Percentiles rank a stretch among this genome's conserved stretches.
Conservation (phyloP, 2,888 invertebrate genomes). For the Diarsia dahlii region DNA sequence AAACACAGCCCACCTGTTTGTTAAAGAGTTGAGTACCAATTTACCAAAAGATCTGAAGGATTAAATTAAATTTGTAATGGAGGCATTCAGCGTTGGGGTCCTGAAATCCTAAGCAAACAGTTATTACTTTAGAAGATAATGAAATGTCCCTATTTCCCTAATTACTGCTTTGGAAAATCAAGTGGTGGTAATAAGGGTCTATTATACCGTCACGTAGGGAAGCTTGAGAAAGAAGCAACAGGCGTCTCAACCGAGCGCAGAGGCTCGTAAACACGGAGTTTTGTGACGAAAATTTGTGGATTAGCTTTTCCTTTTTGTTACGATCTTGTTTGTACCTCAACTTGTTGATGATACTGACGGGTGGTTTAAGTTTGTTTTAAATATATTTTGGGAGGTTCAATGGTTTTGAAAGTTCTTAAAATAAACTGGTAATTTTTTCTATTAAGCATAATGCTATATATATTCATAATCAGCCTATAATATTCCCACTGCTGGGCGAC, state of each 20-base stretch:
- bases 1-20: constrained; percentile 34
- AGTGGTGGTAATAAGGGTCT: constrained; percentile 31
- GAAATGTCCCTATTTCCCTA: constrained; percentile 26
- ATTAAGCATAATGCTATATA: neutral
- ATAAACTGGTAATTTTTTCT: neutral
- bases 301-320: constrained; percentile 2
- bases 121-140: constrained; percentile 46
- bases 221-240: constrained; percentile 46
- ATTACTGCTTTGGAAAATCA: constrained; percentile 47
- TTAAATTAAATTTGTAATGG: constrained; percentile 48
- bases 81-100: constrained; percentile 23
- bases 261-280: constrained; percentile 26
- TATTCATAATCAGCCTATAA: too few relatives aligned
- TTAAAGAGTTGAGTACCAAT: constrained; percentile 41
- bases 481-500: too few relatives aligned
- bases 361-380: neutral
- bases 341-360: constrained; percentile 29
- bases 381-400: neutral
- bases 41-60: constrained; percentile 48
- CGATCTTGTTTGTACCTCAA: constrained; percentile 3
- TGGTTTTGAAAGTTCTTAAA: neutral
- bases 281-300: constrained; percentile 12
- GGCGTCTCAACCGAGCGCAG: constrained; percentile 23
- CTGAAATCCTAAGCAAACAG: constrained; percentile 56
- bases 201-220: constrained; percentile 25